Conservation (phyloP, 2,113 vertebrate genomes). For the Muntiacus muntjak region DNA sequence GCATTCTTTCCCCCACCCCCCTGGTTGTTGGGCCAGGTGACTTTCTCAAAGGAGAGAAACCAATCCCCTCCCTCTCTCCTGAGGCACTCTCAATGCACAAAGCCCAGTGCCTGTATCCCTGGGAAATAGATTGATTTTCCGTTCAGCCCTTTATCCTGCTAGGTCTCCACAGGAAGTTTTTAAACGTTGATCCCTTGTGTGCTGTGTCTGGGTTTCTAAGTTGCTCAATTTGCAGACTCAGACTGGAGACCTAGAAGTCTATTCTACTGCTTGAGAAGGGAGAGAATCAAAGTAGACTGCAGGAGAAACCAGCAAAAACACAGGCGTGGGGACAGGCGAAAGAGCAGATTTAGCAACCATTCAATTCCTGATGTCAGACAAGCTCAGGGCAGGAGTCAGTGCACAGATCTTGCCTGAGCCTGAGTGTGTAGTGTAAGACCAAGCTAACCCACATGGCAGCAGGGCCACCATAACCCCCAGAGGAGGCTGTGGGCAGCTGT, state of each 20-base stretch:
- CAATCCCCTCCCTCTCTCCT: background rate
- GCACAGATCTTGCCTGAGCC: background rate
- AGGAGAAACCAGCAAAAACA: background rate
- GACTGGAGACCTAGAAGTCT: background rate
- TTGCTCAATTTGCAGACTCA: background rate
- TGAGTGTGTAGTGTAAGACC: too few species aligned
- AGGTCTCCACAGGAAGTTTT: background rate
- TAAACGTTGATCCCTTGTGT: background rate
- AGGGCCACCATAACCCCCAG: background rate
- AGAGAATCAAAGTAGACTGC: background rate
- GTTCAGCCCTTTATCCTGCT: background rate
- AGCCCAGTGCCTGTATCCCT: background rate
- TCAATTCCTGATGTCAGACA: too few species aligned
- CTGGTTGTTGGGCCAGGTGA: background rate
- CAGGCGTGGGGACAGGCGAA: background rate
- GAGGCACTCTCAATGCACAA: background rate
- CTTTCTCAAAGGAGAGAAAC: background rate
- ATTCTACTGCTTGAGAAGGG: background rate
- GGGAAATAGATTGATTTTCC: background rate
- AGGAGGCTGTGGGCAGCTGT: background rate
- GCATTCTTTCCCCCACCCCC: too few species aligned
- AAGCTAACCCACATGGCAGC: background rate
- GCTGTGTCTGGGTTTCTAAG: background rate
- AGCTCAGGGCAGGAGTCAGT: background rate
- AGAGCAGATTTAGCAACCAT: background rate